Conservation (phyloP, 2,113 vertebrate genomes). For the Baryphthengus martii region DNA sequence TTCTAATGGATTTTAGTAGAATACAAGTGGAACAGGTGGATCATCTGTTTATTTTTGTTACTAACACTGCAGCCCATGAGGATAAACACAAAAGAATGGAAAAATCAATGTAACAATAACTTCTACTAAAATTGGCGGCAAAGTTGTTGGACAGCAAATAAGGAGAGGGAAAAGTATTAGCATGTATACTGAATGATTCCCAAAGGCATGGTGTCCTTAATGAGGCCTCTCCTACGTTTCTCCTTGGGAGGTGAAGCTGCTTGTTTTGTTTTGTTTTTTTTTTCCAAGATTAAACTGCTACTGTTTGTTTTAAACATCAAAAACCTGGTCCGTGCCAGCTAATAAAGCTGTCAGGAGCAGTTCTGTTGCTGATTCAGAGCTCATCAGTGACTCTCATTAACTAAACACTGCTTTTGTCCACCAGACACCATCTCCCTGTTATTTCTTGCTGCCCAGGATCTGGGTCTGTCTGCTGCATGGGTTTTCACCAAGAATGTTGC, state of each 20-base stretch:
- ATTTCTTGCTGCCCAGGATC: neutral
- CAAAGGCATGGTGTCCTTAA: neutral
- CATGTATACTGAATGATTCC: neutral
- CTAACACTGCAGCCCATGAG: neutral
- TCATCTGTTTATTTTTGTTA: neutral
- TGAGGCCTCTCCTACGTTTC: neutral
- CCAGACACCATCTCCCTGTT: neutral
- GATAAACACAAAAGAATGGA: neutral
- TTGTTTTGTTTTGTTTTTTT: neutral
- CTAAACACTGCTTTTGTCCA: neutral
- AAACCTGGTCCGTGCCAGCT: neutral
- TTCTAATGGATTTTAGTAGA: neutral
- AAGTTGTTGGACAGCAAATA: neutral
- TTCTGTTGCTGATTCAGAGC: neutral
- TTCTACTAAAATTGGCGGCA: neutral
- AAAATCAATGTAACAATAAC: neutral
- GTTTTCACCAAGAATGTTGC: neutral
- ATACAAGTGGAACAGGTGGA: neutral
- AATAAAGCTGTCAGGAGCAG: neutral
- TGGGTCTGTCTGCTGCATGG: neutral
- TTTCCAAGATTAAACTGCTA: neutral
- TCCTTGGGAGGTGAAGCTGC: neutral
- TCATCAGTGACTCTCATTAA: neutral
- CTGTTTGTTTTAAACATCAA: neutral
- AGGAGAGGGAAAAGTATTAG: neutral